phyloP scores from a whole-genome alignment of 1,140 invertebrate genomes.

The Sycobia sp. region DNA sequence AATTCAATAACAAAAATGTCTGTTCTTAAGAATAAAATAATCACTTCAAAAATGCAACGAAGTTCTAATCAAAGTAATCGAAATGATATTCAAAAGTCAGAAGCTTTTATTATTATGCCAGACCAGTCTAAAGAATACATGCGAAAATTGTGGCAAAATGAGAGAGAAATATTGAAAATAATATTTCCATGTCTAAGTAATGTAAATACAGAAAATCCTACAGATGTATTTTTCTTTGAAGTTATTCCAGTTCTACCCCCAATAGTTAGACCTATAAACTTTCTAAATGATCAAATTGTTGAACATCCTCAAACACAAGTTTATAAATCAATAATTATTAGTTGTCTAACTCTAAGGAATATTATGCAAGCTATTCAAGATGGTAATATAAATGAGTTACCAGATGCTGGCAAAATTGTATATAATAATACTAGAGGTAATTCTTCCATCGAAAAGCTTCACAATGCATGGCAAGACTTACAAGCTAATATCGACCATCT shows the following conservation, averaged over 20 bases:
- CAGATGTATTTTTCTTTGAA: slow-evolving; percentile 89
- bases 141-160: slow-evolving; percentile 76
- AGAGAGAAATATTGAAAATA: slow-evolving; percentile 72
- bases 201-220: slow-evolving; percentile 67
- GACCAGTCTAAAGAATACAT: slow-evolving; percentile 74
- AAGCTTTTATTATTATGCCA: slow-evolving; percentile 62
- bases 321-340: slow-evolving; percentile 73
- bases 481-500: slow-evolving; percentile 74
- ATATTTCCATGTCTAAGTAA: slow-evolving; percentile 75
- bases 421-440: slow-evolving; percentile 67
- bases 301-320: slow-evolving; percentile 83
- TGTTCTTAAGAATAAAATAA: slow-evolving; percentile 57
- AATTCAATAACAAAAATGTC: slow-evolving; percentile 67
- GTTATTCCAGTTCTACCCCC: slow-evolving; percentile 85
- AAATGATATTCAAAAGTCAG: slow-evolving; percentile 32
- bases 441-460: slow-evolving; percentile 74
- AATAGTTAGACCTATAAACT: slow-evolving; percentile 80
- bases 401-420: slow-evolving; percentile 58
- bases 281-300: slow-evolving; percentile 71
- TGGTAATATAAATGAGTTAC: slow-evolving; percentile 55
- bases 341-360: slow-evolving; percentile 67
- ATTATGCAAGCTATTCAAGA: slow-evolving; percentile 69
- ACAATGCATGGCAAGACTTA: slow-evolving; percentile 73
- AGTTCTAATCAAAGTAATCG: neutral
- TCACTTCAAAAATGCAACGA: slow-evolving; percentile 36